A percentile compares a stretch with the other conserved stretches of the same genome.
Evolutionary conservation across 2,888 invertebrate genomes (phyloP).

Genomic region (Tenthredo mesomela): DNA sequence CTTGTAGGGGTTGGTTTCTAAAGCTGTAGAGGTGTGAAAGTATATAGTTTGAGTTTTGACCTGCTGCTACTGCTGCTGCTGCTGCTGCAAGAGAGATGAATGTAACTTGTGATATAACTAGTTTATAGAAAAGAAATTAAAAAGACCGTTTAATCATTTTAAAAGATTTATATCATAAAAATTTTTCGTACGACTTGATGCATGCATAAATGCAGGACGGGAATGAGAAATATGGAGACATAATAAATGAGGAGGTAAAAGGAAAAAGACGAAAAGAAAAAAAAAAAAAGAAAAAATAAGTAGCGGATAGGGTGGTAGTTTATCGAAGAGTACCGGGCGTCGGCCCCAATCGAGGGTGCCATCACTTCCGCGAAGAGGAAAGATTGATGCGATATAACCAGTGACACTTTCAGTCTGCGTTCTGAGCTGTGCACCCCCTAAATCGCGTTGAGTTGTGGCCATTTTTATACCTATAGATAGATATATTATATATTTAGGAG

Average conservation of each 20-base stretch:
- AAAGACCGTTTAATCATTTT: not conserved
- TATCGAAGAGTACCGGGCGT: conserved; percentile 43
- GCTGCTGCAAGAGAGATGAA: not conserved
- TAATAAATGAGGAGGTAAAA: not conserved
- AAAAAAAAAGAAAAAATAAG: not conserved
- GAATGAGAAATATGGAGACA: not conserved
- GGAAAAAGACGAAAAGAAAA: not conserved
- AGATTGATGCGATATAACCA: conserved; percentile 58
- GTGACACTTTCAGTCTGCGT: conserved; percentile 52
- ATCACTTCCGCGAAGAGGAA: conserved; percentile 51
- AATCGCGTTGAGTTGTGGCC: not conserved
- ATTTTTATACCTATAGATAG: not conserved
- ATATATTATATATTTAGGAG: too few relatives aligned
- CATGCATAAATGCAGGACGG: not conserved
- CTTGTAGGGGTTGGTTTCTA: conserved; percentile 36
- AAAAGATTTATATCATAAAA: not conserved
- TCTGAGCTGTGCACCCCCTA: conserved; percentile 30
- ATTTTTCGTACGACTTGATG: not conserved
- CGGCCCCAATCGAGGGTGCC: conserved; percentile 45
- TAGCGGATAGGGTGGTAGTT: conserved; percentile 19
- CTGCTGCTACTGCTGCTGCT: too few relatives aligned
- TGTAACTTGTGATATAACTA: not conserved
- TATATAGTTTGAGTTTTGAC: not conserved
- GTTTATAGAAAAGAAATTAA: not conserved
- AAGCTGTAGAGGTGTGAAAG: not conserved